Evolutionary conservation across 2,113 vertebrate genomes (phyloP).

Genomic region (Podilymbus podiceps): DNA sequence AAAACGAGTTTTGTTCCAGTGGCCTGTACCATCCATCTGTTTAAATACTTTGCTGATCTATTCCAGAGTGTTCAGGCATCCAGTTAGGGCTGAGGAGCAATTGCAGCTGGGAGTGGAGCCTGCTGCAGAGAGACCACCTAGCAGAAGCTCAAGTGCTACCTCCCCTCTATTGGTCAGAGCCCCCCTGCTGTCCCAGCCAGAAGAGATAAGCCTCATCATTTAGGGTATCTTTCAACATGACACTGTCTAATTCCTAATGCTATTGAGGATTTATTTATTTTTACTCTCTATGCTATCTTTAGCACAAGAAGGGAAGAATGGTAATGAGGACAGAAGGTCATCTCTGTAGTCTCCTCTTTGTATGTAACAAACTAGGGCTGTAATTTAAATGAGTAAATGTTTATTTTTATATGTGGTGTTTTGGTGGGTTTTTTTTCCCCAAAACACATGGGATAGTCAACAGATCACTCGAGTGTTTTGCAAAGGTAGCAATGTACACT

Average conservation of each 20-base stretch:
- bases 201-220: background rate
- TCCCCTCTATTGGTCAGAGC: background rate
- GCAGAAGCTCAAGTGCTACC: background rate
- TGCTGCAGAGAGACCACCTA: slow-evolving; percentile 28
- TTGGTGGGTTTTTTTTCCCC: background rate
- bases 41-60: slow-evolving; percentile 47
- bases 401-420: background rate
- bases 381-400: background rate
- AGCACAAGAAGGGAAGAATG: slow-evolving; percentile 17
- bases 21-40: slow-evolving; percentile 85
- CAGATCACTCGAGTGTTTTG: background rate
- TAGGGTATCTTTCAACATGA: slow-evolving; percentile 21
- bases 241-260: slow-evolving; percentile 49
- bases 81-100: background rate
- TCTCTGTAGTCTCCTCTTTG: background rate
- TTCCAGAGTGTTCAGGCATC: slow-evolving; percentile 25
- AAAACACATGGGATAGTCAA: background rate
- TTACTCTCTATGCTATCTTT: slow-evolving; percentile 44
- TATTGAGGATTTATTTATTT: slow-evolving; percentile 61
- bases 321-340: slow-evolving; percentile 1
- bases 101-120: slow-evolving; percentile 4
- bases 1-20: slow-evolving; percentile 77
- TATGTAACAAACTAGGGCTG: background rate
- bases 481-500: background rate
- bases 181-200: background rate